These are phyloP conservation scores for Acropternis orthonyx DNA, from an alignment of 2,797 vertebrate species.

Conservation along the genomic window DNA sequence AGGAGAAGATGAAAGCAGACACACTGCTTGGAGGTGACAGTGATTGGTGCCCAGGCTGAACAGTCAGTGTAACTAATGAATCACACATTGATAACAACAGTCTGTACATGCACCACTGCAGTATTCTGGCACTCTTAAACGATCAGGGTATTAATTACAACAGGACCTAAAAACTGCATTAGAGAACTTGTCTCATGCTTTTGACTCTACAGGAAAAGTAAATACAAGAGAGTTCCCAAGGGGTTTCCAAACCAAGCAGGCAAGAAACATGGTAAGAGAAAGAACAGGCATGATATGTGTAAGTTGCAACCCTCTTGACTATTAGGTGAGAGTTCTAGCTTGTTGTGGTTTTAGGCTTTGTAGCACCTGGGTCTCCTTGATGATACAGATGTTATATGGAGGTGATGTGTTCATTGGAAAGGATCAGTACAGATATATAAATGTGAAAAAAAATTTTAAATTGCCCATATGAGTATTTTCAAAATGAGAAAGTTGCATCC, in stretches of 20 bases:
- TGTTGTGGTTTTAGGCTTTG: neutral
- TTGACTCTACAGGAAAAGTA: neutral
- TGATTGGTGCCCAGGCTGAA: neutral
- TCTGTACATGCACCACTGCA: neutral
- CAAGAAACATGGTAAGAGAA: neutral
- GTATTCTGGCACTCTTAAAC: neutral
- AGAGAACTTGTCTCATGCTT: neutral
- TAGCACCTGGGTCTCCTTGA: neutral
- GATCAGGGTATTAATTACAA: neutral
- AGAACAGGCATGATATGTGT: neutral
- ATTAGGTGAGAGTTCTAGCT: neutral
- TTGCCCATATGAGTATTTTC: neutral
- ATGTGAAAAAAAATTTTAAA: neutral
- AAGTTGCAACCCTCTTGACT: neutral
- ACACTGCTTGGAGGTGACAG: neutral
- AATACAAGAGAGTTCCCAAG: neutral
- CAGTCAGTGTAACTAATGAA: neutral
- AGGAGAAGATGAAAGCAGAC: conserved; percentile 20
- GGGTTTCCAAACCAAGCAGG: neutral
- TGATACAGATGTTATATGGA: neutral
- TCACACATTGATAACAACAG: neutral
- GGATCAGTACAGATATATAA: neutral
- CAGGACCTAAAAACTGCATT: neutral
- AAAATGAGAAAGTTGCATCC: neutral
- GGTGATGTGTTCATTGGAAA: neutral